A percentile compares a stretch with the other conserved stretches of the same genome.
phyloP scores from a whole-genome alignment of 2,113 vertebrate species.

The Mixornis gularis region DNA sequence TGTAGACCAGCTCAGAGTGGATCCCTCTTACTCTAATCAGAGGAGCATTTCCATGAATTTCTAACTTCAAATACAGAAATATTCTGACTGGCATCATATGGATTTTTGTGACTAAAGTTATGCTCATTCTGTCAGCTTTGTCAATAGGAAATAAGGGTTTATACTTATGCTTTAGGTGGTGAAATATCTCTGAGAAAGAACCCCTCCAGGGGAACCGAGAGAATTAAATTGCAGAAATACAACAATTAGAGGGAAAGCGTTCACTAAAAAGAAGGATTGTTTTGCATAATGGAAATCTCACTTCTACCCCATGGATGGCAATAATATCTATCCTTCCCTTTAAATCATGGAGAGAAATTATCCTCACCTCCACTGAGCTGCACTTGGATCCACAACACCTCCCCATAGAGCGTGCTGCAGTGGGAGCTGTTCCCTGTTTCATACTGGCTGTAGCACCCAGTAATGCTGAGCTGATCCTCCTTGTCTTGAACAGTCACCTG shows the following conservation, averaged over 20 bases:
- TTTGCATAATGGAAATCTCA: neutral
- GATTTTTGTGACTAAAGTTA: neutral
- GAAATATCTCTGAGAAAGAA: neutral
- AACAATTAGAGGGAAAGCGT: neutral
- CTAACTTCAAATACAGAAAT: neutral
- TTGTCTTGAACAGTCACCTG: slow-evolving; percentile 75
- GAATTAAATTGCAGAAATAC: neutral
- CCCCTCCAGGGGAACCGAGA: neutral
- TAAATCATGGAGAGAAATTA: neutral
- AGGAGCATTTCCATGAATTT: neutral
- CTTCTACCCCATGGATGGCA: neutral
- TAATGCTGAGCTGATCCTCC: slow-evolving; percentile 65
- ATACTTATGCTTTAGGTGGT: neutral
- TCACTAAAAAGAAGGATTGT: neutral
- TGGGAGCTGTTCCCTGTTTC: slow-evolving; percentile 58
- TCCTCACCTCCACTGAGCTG: slow-evolving; percentile 76
- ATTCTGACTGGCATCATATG: neutral
- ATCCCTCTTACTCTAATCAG: neutral
- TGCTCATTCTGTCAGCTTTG: neutral
- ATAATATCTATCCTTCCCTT: neutral
- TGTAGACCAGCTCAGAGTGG: neutral
- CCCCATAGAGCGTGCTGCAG: slow-evolving; percentile 71
- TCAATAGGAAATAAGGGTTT: neutral
- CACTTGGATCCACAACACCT: slow-evolving; percentile 77
- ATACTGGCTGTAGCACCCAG: slow-evolving; percentile 74